Conservation (phyloP, 1,140 invertebrate species). For the Drosophila ficusphila region DNA sequence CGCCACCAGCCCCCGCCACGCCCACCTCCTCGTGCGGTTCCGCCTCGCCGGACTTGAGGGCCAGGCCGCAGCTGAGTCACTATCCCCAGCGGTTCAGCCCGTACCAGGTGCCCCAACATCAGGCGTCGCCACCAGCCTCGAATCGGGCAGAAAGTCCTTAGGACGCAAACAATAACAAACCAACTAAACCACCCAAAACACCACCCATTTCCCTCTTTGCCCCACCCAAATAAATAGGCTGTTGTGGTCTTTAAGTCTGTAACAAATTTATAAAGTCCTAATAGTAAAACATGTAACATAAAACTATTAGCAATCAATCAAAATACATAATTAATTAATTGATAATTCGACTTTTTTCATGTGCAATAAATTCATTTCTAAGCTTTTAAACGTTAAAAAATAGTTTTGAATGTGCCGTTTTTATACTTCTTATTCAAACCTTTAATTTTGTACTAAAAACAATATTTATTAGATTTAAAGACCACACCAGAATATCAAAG, state of each 20-base stretch:
- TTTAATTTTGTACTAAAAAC: background rate
- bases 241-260: background rate
- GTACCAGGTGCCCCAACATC: conserved; percentile 79
- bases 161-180: background rate
- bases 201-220: background rate
- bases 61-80: conserved; percentile 60
- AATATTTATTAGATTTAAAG: background rate
- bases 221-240: conserved; percentile 1
- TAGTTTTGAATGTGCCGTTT: too few species aligned
- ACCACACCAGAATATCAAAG: conserved; percentile 6
- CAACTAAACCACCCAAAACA: conserved; percentile 16
- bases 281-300: background rate
- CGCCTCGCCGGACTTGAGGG: conserved; percentile 77
- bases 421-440: too few species aligned
- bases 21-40: conserved; percentile 74
- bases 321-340: too few species aligned
- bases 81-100: conserved; percentile 83
- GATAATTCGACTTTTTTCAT: too few species aligned
- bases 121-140: conserved; percentile 64
- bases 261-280: background rate
- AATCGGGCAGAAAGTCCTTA: conserved; percentile 64
- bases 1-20: conserved; percentile 65
- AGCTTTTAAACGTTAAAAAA: too few species aligned
- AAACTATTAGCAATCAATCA: background rate
- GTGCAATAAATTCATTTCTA: too few species aligned